Conservation (phyloP, 1,140 invertebrate species). For the Caenorhabditis brenneri region DNA sequence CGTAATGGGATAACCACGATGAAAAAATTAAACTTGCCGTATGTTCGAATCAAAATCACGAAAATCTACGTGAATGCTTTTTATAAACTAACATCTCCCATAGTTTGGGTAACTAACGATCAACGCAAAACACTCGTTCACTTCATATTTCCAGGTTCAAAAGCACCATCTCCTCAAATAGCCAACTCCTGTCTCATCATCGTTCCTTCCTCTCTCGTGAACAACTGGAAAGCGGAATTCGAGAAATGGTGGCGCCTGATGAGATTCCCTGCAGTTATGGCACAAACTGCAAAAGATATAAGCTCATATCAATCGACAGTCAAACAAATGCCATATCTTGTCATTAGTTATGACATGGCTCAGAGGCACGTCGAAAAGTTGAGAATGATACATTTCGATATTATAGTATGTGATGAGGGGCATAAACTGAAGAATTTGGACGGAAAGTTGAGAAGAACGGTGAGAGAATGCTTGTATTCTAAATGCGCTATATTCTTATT, state of each 20-base stretch:
- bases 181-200: conserved; percentile 26
- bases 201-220: conserved; percentile 48
- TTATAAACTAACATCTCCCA: no score
- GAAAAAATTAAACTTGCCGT: no score
- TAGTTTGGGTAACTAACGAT: no score
- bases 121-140: no score
- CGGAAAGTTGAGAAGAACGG: conserved; percentile 33
- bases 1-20: no score
- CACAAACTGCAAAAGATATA: not conserved
- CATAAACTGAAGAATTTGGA: conserved; percentile 47
- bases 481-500: not conserved
- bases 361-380: conserved; percentile 21
- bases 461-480: not conserved
- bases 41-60: no score
- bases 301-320: not conserved
- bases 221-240: conserved; percentile 54
- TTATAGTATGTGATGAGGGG: conserved; percentile 52
- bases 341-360: conserved; percentile 54
- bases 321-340: conserved; percentile 40
- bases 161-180: not conserved
- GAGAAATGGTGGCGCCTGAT: conserved; percentile 42
- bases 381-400: conserved; percentile 20
- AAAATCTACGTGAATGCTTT: no score
- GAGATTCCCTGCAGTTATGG: conserved; percentile 31
- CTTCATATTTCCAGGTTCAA: not conserved